Evolutionary conservation across 2,113 vertebrate species (phyloP).

Genomic region (Rhodinocichla rosea): DNA sequence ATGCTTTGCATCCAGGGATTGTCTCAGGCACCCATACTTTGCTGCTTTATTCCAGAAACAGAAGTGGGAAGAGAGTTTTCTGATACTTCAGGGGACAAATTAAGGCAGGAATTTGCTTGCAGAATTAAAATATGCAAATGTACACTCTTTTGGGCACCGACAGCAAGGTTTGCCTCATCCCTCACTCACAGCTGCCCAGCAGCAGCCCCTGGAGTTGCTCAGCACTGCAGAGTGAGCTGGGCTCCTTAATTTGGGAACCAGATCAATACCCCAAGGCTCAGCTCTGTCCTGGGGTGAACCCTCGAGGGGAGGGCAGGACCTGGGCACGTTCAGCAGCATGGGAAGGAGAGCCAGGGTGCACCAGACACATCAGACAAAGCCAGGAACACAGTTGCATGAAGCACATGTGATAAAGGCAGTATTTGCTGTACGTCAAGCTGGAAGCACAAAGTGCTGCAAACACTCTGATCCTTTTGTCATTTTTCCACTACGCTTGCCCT

Average conservation of each 20-base stretch:
- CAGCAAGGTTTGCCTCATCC: background rate
- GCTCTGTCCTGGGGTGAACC: background rate
- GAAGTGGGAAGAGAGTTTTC: background rate
- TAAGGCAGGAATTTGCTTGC: background rate
- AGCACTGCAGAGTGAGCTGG: fast-evolving
- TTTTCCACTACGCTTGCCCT: constrained; percentile 35
- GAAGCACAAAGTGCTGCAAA: constrained; percentile 6
- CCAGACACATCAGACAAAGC: background rate
- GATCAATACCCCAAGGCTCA: background rate
- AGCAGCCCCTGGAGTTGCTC: background rate
- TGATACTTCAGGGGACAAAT: background rate
- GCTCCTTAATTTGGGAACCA: background rate
- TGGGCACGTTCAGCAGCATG: background rate
- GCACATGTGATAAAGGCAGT: background rate
- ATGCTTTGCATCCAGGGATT: background rate
- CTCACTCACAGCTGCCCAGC: fast-evolving
- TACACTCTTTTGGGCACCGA: fast-evolving
- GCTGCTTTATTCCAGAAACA: background rate
- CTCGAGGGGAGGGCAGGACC: background rate
- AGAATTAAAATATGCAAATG: background rate
- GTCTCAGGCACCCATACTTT: background rate
- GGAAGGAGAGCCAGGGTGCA: background rate
- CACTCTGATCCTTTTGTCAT: constrained; percentile 42
- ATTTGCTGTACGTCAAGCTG: background rate
- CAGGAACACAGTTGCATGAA: background rate